A percentile compares a stretch with the other conserved stretches of the same genome.
These are phyloP conservation scores for Nothocercus nigrocapillus DNA, from an alignment of 2,113 vertebrate genomes.

Conservation along the genomic window DNA sequence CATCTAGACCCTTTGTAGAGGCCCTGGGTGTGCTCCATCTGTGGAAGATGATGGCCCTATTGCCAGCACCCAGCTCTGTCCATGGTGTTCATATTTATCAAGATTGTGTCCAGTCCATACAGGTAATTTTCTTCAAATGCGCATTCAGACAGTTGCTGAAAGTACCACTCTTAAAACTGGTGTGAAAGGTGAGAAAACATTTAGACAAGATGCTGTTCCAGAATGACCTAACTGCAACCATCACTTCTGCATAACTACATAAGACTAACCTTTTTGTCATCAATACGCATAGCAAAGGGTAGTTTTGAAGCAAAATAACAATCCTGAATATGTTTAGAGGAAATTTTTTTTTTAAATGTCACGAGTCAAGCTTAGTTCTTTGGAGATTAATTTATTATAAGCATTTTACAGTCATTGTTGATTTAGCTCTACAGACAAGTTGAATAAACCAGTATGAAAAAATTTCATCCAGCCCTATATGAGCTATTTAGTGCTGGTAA, in stretches of 20 bases:
- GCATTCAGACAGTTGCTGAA: neutral
- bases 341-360: neutral
- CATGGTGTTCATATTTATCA: neutral
- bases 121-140: neutral
- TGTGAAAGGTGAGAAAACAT: neutral
- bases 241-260: neutral
- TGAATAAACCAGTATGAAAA: neutral
- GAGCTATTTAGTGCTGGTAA: neutral
- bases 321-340: too few species aligned
- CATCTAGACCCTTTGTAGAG: neutral
- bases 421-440: neutral
- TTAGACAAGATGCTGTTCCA: neutral
- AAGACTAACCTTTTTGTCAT: neutral
- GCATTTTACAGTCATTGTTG: neutral
- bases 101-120: neutral
- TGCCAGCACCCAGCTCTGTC: neutral
- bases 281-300: neutral
- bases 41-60: too few species aligned
- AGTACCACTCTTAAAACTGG: neutral
- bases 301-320: neutral
- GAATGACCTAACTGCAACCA: too few species aligned
- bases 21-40: neutral
- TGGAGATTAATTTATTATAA: neutral
- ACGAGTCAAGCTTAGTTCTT: neutral
- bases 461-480: neutral